phyloP scores from a whole-genome alignment of 92 coral and sea anemone species.

The Anthopleura xanthogrammica region DNA sequence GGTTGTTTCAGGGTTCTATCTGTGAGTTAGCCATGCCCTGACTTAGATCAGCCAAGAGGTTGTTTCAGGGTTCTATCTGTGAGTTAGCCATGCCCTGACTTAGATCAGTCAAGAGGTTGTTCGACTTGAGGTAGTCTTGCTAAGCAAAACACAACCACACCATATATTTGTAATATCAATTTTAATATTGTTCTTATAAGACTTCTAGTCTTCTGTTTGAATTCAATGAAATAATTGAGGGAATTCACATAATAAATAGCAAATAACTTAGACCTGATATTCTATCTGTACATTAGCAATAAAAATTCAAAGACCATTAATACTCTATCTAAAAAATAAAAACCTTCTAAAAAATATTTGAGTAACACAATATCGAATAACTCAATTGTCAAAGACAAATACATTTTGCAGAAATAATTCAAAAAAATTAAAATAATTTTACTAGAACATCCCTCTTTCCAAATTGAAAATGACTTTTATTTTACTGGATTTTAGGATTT shows the following conservation, averaged over 20 bases:
- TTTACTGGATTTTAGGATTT: neutral
- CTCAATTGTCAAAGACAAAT: neutral
- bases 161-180: neutral
- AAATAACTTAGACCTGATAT: neutral
- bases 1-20: no score
- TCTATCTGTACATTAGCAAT: neutral
- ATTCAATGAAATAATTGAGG: neutral
- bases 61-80: no score
- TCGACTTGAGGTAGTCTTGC: no score
- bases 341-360: neutral
- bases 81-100: no score
- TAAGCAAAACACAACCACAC: neutral
- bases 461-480: neutral
- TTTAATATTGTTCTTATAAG: slow-evolving; percentile 22
- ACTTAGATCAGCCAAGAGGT: no score
- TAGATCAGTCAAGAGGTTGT: no score
- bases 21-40: no score
- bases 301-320: neutral
- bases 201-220: slow-evolving; percentile 7
- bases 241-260: slow-evolving; percentile 1
- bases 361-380: neutral
- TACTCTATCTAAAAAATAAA: slow-evolving; percentile 7
- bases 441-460: neutral
- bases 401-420: neutral
- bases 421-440: neutral